These are phyloP conservation scores for Athrips mouffetella DNA, from an alignment of 2,888 invertebrate species.

Conservation along the genomic window DNA sequence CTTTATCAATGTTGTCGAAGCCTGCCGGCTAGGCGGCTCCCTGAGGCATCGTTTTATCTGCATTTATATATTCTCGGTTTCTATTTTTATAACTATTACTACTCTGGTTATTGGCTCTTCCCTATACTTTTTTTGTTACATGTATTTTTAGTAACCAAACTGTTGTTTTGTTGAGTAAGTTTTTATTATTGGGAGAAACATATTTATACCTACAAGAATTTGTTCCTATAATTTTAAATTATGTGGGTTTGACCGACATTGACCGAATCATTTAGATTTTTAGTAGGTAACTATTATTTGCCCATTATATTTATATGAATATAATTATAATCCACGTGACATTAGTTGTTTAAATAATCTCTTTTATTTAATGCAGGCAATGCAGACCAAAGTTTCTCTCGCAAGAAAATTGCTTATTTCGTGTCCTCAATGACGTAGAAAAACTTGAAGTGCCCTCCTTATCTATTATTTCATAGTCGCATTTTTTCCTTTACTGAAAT, in stretches of 20 bases:
- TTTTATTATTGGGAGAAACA: background rate
- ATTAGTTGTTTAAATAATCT: too few species aligned
- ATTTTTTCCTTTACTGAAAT: too few species aligned
- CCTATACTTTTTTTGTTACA: background rate
- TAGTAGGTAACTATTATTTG: background rate
- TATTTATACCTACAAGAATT: background rate
- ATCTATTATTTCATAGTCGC: too few species aligned
- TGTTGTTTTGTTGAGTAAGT: slow-evolving; percentile 10
- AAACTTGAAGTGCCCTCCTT: too few species aligned
- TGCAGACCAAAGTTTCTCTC: too few species aligned
- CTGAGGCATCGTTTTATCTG: background rate
- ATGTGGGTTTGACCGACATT: background rate
- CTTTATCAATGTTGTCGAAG: background rate
- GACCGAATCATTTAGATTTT: background rate
- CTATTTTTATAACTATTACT: slow-evolving; percentile 5
- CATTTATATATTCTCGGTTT: slow-evolving; percentile 18
- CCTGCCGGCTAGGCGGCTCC: background rate
- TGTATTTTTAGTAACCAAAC: slow-evolving; percentile 5
- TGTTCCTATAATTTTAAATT: background rate
- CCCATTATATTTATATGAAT: background rate
- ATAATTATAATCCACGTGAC: too few species aligned
- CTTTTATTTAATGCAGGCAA: too few species aligned
- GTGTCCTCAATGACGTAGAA: too few species aligned
- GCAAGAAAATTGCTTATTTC: too few species aligned
- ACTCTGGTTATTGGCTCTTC: slow-evolving; percentile 1